Conservation (phyloP, 2,113 vertebrate species). For the Psilopsiagon aymara region DNA sequence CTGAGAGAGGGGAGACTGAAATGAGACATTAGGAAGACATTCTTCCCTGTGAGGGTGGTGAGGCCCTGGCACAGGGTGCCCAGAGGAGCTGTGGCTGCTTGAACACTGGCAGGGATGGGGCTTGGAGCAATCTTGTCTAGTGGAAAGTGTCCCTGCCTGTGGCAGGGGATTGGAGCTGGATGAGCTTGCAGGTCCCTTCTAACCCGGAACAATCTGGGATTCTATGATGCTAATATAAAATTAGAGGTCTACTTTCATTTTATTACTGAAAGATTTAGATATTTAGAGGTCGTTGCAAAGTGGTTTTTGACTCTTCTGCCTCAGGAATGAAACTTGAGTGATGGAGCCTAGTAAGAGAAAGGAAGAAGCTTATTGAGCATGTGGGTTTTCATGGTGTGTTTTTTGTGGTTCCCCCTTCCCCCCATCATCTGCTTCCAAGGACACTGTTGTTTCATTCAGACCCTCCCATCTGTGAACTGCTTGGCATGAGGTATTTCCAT, state of each 20-base stretch:
- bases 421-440: background rate
- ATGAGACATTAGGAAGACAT: background rate
- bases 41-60: no score
- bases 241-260: background rate
- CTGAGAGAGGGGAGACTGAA: background rate
- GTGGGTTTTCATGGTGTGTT: no score
- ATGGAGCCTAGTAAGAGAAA: background rate
- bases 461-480: background rate
- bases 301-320: background rate
- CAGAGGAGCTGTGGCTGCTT: background rate
- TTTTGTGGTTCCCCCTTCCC: background rate
- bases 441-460: background rate
- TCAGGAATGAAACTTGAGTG: background rate
- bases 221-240: background rate
- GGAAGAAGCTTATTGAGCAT: background rate
- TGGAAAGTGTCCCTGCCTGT: background rate
- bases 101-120: background rate
- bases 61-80: background rate
- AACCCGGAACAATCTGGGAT: background rate
- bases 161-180: background rate
- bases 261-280: background rate
- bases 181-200: background rate
- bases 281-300: background rate
- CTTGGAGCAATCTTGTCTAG: background rate
- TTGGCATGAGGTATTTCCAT: background rate